phyloP scores from a whole-genome alignment of 2,113 vertebrate genomes.

The Oncorhynchus gorbuscha region DNA sequence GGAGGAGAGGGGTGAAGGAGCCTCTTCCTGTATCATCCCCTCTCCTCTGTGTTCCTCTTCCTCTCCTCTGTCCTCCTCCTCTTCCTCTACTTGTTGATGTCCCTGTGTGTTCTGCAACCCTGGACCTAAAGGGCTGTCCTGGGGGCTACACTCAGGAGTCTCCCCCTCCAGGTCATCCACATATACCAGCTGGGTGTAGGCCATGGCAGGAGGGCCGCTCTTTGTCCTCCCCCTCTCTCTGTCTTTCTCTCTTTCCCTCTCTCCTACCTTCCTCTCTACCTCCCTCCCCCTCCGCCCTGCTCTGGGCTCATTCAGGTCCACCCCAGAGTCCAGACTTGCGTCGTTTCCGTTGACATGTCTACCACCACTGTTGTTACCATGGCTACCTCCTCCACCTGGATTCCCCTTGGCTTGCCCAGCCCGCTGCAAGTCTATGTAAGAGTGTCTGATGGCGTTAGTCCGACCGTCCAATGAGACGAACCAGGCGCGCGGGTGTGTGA shows the following conservation, averaged over 20 bases:
- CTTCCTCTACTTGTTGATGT: slow-evolving; percentile 27
- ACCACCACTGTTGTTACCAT: slow-evolving; percentile 24
- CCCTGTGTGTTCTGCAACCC: slow-evolving; percentile 41
- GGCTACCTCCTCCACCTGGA: slow-evolving; percentile 26
- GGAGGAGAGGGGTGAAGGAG: slow-evolving; percentile 71
- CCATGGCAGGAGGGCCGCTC: slow-evolving; percentile 25
- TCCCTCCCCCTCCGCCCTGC: slow-evolving; percentile 71
- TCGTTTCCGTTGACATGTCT: slow-evolving; percentile 74
- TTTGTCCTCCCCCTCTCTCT: slow-evolving; percentile 65
- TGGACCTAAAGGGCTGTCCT: slow-evolving; percentile 68
- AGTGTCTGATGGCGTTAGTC: slow-evolving; percentile 95
- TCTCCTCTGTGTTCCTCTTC: slow-evolving; percentile 26
- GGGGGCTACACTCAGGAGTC: slow-evolving; percentile 77
- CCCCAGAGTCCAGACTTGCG: slow-evolving; percentile 95
- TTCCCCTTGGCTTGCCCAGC: slow-evolving; percentile 84
- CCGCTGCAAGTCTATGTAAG: slow-evolving; percentile 97
- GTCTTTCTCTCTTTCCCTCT: slow-evolving; percentile 61
- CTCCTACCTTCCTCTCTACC: slow-evolving; percentile 52
- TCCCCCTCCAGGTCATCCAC: slow-evolving; percentile 85
- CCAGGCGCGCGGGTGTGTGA: slow-evolving; percentile 96
- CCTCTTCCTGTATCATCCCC: slow-evolving; percentile 58
- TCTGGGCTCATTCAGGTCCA: slow-evolving; percentile 94
- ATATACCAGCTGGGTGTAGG: slow-evolving; percentile 88
- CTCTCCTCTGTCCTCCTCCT: slow-evolving; percentile 23
- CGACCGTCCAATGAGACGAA: slow-evolving; percentile 97